These are phyloP conservation scores for Mustela lutreola DNA, from an alignment of 2,113 vertebrate species.

Conservation along the genomic window DNA sequence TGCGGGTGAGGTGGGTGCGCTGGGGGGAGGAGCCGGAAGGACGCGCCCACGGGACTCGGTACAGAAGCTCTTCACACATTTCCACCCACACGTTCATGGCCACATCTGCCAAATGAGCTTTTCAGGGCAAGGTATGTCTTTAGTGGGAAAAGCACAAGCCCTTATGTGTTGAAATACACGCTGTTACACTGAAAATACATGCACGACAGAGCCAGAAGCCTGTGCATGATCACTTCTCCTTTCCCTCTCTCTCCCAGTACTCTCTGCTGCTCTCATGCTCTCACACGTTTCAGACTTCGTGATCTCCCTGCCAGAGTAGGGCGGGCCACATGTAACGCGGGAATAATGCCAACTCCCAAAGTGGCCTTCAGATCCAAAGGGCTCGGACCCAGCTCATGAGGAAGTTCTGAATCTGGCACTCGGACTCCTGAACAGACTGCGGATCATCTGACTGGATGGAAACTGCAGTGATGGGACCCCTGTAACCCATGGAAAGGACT, in stretches of 20 bases:
- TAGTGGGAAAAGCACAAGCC: constrained; percentile 69
- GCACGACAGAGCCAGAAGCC: constrained; percentile 70
- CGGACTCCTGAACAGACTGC: not conserved
- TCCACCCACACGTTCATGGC: not conserved
- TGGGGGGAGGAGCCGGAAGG: constrained; percentile 11
- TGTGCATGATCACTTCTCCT: constrained; percentile 51
- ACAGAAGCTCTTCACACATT: constrained; percentile 73
- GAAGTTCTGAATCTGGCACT: not conserved
- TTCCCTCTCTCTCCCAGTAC: not conserved
- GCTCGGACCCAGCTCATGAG: not conserved
- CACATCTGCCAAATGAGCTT: constrained; percentile 71
- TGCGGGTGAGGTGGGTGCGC: constrained; percentile 59
- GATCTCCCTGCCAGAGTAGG: not conserved
- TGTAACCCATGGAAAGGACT: not conserved
- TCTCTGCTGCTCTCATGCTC: not conserved
- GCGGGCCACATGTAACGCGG: not conserved
- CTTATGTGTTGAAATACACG: not conserved
- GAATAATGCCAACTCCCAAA: not conserved
- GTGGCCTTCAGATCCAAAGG: constrained; percentile 62
- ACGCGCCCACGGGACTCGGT: constrained; percentile 72
- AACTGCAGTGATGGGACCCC: not conserved
- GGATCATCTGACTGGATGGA: not conserved
- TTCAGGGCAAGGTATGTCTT: constrained; percentile 66
- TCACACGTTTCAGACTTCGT: not conserved
- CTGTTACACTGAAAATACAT: constrained; percentile 56